These are phyloP conservation scores for Lutjanus campechanus DNA, from an alignment of 2,797 vertebrate species.

Conservation along the genomic window DNA sequence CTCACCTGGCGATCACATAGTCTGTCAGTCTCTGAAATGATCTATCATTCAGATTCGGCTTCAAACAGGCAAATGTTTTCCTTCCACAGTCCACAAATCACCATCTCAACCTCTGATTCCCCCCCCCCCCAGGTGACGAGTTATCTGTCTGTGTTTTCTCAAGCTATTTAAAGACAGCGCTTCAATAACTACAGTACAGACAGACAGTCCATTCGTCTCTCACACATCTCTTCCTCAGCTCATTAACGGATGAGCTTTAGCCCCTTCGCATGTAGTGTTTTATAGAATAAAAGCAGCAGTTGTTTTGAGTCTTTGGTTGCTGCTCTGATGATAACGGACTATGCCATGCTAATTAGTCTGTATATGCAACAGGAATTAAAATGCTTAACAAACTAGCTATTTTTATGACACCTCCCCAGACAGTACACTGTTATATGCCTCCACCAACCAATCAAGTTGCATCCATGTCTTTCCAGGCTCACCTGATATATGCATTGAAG, in stretches of 20 bases:
- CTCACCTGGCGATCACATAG: constrained; percentile 51
- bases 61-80: constrained; percentile 8
- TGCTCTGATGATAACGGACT: constrained; percentile 15
- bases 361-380: constrained; percentile 2
- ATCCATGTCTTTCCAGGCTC: no score
- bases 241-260: constrained; percentile 13
- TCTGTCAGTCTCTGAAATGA: constrained; percentile 14
- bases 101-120: constrained; percentile 23
- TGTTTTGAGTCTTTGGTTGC: not conserved
- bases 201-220: not conserved
- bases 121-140: constrained; percentile 11
- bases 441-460: no score
- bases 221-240: not conserved
- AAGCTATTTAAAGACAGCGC: constrained; percentile 26
- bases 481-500: no score
- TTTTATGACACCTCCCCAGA: not conserved
- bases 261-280: not conserved
- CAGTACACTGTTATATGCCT: not conserved
- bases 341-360: constrained; percentile 2
- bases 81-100: constrained; percentile 1
- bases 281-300: constrained; percentile 5
- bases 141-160: not conserved
- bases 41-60: not conserved
- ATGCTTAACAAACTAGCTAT: constrained; percentile 1
- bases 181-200: not conserved